Evolutionary conservation across 2,888 invertebrate species (phyloP).

Genomic region (Amphipoea lucens): DNA sequence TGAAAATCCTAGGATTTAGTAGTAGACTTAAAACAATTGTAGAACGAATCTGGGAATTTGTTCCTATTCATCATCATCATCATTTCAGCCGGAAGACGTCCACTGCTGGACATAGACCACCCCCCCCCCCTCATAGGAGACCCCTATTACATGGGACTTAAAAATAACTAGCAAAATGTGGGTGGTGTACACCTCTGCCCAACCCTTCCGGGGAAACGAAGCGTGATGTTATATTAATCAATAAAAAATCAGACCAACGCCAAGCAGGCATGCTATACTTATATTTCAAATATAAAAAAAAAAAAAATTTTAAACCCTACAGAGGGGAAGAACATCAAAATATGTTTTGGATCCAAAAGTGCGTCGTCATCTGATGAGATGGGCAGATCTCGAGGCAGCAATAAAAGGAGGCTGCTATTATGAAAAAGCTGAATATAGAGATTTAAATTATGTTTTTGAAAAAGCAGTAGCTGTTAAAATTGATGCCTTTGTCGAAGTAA

Average conservation of each 20-base stretch:
- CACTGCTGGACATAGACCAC: too few relatives aligned
- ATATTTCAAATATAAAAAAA: constrained; percentile 21
- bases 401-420: constrained; percentile 42
- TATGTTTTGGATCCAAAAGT: constrained; percentile 74
- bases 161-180: too few relatives aligned
- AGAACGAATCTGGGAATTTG: too few relatives aligned
- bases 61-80: too few relatives aligned
- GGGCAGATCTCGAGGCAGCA: constrained; percentile 10
- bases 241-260: background rate
- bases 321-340: constrained; percentile 70
- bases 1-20: too few relatives aligned
- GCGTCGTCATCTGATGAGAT: constrained; percentile 70
- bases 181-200: too few relatives aligned
- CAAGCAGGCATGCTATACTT: background rate
- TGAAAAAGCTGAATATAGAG: constrained; percentile 51
- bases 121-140: too few relatives aligned
- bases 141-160: too few relatives aligned
- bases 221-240: too few relatives aligned
- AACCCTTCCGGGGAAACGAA: too few relatives aligned
- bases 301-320: constrained; percentile 13
- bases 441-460: constrained; percentile 56
- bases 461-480: constrained; percentile 27
- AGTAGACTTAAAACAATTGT: too few relatives aligned
- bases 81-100: too few relatives aligned
- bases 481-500: constrained; percentile 23